Evolutionary conservation across 1,140 invertebrate genomes (phyloP), one percentile per base, ranked within the genome.

Genomic region (Micrasema longulum): DNA sequence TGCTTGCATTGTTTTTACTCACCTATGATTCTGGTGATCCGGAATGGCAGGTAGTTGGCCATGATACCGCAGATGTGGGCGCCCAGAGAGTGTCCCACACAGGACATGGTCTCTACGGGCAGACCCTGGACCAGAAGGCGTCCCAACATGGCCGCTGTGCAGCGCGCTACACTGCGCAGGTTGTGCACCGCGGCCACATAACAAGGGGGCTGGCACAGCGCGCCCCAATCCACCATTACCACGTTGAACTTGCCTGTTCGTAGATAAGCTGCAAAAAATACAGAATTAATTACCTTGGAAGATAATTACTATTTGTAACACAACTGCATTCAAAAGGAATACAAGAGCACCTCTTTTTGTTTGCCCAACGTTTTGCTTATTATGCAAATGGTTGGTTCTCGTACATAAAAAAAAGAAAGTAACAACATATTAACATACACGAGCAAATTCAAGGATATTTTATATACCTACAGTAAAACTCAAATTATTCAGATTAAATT

Each of bases 41-140:
- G 80, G 78, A 91, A 90, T 3, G 87, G 79, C 9, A 91, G 78
- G 78, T 86, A 89, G 78, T 91, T 90, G 0, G 91, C 87, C 74
- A 92, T 88, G 38, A 92, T 86, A 1, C 92, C 91, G 71, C 91
- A 93, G n/a, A 91, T 77, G 76, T 93, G 91, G 0, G 91, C 90
- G 72, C 91, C 91, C 11, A 93, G 82, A 0, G 90, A 92, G 79
- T 93, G 91, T 0, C 92, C 92, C 1, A 93, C 89, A 78, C 92
- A 93, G 0, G 89, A 91, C 7, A 91, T 88, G 10, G 82, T 79
- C 12, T 86, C 81, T 0, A 90, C 87, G 12, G 85, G 81, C 23
- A 92, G 79, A 0, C 92, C 92, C 1, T 87, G 83, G 23, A 83
- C 81, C 9, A 90, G 82, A 16, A 94, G 80, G 1, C 82, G 85